Evolutionary conservation across 1,140 invertebrate genomes (phyloP).

Genomic region (Atta cephalotes): DNA sequence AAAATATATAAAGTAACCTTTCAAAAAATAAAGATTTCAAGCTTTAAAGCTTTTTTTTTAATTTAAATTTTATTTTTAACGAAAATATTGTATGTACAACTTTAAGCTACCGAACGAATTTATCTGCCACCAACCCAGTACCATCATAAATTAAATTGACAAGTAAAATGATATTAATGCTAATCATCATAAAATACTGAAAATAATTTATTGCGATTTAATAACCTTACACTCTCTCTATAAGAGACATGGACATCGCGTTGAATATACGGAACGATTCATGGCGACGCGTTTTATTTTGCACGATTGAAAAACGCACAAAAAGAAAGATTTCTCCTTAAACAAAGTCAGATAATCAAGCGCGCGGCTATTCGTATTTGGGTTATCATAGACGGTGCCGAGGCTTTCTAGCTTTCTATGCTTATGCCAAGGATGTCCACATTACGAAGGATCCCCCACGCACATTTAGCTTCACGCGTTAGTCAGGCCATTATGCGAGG

Average conservation of each 20-base stretch:
- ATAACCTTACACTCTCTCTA: no score
- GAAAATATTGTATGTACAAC: no score
- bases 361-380: conserved; percentile 72
- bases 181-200: no score
- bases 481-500: conserved; percentile 72
- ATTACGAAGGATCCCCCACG: conserved; percentile 75
- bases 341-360: conserved; percentile 64
- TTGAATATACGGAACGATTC: conserved; percentile 1
- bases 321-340: conserved; percentile 54
- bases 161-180: no score
- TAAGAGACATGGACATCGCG: background rate
- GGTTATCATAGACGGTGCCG: conserved; percentile 77
- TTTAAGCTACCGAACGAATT: no score
- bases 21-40: no score
- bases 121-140: no score
- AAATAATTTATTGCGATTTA: no score
- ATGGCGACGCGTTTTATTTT: conserved; percentile 36
- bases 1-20: no score
- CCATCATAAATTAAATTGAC: no score
- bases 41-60: no score
- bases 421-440: conserved; percentile 82
- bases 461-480: conserved; percentile 67
- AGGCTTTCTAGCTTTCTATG: conserved; percentile 83
- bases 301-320: conserved; percentile 11
- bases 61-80: no score